A percentile compares a stretch with the other conserved stretches of the same genome.
phyloP scores from a whole-genome alignment of 2,888 invertebrate genomes.

The Diaprepes abbreviatus region DNA sequence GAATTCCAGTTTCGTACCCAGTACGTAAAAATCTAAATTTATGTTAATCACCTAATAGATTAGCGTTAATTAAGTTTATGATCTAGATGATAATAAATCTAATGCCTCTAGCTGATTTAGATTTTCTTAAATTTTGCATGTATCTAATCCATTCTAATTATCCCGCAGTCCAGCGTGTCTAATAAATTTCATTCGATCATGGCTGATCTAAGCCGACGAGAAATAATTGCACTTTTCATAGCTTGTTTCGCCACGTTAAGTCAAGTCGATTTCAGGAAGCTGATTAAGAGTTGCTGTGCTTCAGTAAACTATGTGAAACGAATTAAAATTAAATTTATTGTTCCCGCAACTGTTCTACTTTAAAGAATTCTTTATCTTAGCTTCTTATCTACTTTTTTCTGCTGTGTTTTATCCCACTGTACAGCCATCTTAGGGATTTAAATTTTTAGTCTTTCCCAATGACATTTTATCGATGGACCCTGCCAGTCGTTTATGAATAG shows the following conservation, averaged over 20 bases:
- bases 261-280: slow-evolving; percentile 36
- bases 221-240: slow-evolving; percentile 32
- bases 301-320: slow-evolving; percentile 35
- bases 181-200: slow-evolving; percentile 36
- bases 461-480: too few relatives aligned
- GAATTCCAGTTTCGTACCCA: too few relatives aligned
- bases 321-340: too few relatives aligned
- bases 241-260: slow-evolving; percentile 23
- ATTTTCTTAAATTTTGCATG: slow-evolving; percentile 2
- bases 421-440: too few relatives aligned
- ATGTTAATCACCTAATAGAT: background rate
- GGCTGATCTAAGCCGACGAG: slow-evolving; percentile 18
- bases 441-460: too few relatives aligned
- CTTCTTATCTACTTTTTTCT: too few relatives aligned
- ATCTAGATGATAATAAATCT: slow-evolving; percentile 1
- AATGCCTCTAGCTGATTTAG: background rate
- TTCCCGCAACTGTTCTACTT: too few relatives aligned
- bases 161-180: background rate
- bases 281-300: slow-evolving; percentile 24
- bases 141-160: background rate
- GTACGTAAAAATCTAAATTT: too few relatives aligned
- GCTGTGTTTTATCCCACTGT: too few relatives aligned
- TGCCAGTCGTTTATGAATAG: too few relatives aligned
- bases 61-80: background rate
- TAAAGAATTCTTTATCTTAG: too few relatives aligned